Percentiles rank a stretch among this genome's conserved stretches.
phyloP scores from a whole-genome alignment of 2,797 vertebrate genomes.

The Ceryle rudis region DNA sequence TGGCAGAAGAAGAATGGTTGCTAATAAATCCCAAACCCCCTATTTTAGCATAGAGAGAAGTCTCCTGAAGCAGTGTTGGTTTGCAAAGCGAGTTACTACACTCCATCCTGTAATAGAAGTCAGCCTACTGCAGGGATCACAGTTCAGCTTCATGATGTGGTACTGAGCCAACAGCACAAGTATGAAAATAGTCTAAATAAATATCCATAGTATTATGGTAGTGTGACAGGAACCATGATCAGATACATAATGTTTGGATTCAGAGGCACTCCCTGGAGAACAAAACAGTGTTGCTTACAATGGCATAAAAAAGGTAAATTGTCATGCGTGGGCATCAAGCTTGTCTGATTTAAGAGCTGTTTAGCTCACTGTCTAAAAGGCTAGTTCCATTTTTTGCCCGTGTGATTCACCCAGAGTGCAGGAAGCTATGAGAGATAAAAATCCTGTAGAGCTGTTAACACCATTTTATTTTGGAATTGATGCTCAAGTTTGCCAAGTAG shows the following conservation, averaged over 20 bases:
- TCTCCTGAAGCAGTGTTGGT: not conserved
- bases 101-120: not conserved
- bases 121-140: not conserved
- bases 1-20: accelerated
- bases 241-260: not conserved
- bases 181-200: not conserved
- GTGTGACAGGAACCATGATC: not conserved
- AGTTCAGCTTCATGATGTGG: not conserved
- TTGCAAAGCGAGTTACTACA: not conserved
- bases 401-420: not conserved
- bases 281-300: not conserved
- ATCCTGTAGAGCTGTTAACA: not conserved
- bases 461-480: conserved; percentile 16
- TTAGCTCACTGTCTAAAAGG: not conserved
- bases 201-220: accelerated
- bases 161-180: not conserved
- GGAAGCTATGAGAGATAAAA: not conserved
- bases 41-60: not conserved
- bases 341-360: not conserved
- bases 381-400: not conserved
- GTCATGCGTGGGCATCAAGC: not conserved
- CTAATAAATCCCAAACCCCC: not conserved
- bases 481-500: not conserved
- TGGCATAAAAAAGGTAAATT: not conserved
- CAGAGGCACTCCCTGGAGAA: accelerated